Percentiles rank a stretch among this genome's conserved stretches.
phyloP scores from a whole-genome alignment of 2,113 vertebrate species.

The Arvicanthis niloticus region DNA sequence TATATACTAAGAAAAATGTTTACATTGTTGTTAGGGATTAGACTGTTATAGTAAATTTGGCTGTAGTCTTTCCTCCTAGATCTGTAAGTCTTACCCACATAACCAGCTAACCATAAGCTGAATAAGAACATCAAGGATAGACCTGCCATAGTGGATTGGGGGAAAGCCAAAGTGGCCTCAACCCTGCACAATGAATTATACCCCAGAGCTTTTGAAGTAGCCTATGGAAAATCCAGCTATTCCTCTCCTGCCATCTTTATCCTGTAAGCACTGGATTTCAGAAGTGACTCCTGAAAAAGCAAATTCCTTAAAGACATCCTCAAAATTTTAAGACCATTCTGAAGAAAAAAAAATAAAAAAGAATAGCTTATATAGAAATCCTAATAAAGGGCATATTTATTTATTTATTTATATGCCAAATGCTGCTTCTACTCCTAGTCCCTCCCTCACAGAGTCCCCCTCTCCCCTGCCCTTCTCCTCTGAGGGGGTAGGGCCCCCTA shows the following conservation, averaged over 20 bases:
- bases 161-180: neutral
- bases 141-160: neutral
- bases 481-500: no score
- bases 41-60: neutral
- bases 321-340: neutral
- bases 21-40: neutral
- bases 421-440: no score
- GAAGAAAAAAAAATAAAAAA: neutral
- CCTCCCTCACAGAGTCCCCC: no score
- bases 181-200: neutral
- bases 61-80: neutral
- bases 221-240: neutral
- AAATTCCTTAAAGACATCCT: no score
- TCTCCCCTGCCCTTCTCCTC: no score
- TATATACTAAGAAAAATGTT: neutral
- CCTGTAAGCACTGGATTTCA: no score
- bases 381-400: neutral
- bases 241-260: neutral
- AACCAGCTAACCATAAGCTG: no score
- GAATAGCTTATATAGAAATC: neutral
- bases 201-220: no score
- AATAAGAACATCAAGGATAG: neutral
- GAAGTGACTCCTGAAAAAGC: neutral
- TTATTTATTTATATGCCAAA: no score
- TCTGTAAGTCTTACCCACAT: neutral